Percentiles rank a stretch among this genome's conserved stretches.
Conservation (phyloP, 2,113 vertebrate species). For the Cyphomyrus discorhynchus region DNA sequence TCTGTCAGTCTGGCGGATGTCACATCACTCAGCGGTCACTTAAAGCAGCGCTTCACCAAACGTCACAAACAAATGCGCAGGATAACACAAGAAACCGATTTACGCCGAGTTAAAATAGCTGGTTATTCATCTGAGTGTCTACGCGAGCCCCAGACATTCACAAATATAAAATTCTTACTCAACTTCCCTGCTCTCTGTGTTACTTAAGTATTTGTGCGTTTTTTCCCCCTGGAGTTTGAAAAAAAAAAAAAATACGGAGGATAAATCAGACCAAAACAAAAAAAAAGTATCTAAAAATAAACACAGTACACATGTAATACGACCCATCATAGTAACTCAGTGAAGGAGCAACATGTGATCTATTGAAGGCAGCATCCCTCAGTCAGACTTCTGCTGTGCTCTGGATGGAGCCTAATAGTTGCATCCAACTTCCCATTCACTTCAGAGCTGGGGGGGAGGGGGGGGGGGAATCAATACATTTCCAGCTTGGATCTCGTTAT, state of each 20-base stretch:
- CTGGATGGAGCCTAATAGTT: not conserved
- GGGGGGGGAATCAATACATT: not conserved
- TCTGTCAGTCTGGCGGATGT: not conserved
- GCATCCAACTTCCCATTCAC: slow-evolving; percentile 1
- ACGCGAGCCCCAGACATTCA: not conserved
- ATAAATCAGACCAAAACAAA: not conserved
- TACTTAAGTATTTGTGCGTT: not conserved
- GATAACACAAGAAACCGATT: not conserved
- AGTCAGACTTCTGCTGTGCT: no score
- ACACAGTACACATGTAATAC: not conserved
- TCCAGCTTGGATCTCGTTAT: not conserved
- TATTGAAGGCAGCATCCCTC: not conserved
- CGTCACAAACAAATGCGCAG: not conserved
- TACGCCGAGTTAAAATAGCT: not conserved
- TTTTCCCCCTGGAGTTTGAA: not conserved
- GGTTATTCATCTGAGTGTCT: not conserved
- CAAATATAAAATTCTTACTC: not conserved
- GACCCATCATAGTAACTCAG: not conserved
- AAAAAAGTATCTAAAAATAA: not conserved
- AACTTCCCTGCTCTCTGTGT: not conserved
- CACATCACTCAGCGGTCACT: not conserved
- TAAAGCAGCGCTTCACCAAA: not conserved
- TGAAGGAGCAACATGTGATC: not conserved
- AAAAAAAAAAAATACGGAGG: not conserved
- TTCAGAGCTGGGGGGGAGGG: not conserved